Percentiles rank a stretch among this genome's conserved stretches.
phyloP scores from a whole-genome alignment of 1,140 invertebrate species.

The Zelostemma sp. region DNA sequence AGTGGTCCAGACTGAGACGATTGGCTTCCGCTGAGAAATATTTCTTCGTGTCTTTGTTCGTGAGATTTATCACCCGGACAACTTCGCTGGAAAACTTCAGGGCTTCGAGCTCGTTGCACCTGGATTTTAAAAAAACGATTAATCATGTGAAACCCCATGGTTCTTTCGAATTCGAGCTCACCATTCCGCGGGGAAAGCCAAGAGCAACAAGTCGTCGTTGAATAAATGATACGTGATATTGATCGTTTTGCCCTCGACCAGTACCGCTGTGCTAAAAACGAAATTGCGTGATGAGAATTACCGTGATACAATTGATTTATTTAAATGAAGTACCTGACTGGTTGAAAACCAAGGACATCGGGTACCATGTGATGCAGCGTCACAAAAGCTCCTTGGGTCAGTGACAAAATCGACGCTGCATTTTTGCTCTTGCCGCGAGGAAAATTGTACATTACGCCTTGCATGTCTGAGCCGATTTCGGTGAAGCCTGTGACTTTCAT shows the following conservation, averaged over 20 bases:
- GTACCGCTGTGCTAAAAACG: slow-evolving; percentile 70
- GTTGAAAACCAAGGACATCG: slow-evolving; percentile 73
- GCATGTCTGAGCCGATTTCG: slow-evolving; percentile 74
- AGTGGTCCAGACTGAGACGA: slow-evolving; percentile 69
- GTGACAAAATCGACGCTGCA: slow-evolving; percentile 68
- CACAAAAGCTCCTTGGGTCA: slow-evolving; percentile 76
- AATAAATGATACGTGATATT: slow-evolving; percentile 73
- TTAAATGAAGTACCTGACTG: slow-evolving; percentile 67
- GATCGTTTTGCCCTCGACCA: slow-evolving; percentile 69
- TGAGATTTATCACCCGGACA: slow-evolving; percentile 70
- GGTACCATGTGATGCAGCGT: slow-evolving; percentile 78
- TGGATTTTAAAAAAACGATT: slow-evolving; percentile 45
- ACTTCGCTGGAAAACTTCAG: slow-evolving; percentile 67
- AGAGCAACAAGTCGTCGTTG: slow-evolving; percentile 72
- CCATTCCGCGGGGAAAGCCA: slow-evolving; percentile 68
- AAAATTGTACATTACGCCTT: slow-evolving; percentile 77
- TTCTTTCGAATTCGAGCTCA: no score
- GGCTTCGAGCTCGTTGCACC: slow-evolving; percentile 69
- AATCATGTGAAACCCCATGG: no score
- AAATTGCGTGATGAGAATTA: no score
- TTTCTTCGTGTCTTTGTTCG: slow-evolving; percentile 67
- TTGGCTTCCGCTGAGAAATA: slow-evolving; percentile 67
- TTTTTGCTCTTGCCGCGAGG: slow-evolving; percentile 75
- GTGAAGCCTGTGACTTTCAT: slow-evolving; percentile 74
- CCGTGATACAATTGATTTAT: no score